Percentiles rank a stretch among this genome's conserved stretches.
These are phyloP conservation scores for Eonycteris spelaea DNA, from an alignment of 2,113 vertebrate genomes.

Conservation along the genomic window DNA sequence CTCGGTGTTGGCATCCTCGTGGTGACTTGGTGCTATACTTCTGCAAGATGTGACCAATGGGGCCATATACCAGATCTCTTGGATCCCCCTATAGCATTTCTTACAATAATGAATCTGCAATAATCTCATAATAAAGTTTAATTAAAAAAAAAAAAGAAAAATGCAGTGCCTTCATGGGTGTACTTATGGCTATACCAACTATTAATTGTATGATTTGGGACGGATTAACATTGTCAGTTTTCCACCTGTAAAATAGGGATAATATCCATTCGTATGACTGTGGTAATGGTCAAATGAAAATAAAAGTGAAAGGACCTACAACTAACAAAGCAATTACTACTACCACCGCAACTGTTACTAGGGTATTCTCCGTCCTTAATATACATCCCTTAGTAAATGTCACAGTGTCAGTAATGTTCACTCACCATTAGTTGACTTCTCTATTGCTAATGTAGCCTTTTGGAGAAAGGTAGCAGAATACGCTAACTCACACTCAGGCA, in stretches of 20 bases:
- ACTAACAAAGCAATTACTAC: background rate
- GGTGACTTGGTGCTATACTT: background rate
- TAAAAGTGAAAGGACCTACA: background rate
- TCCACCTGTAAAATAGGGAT: background rate
- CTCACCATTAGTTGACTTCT: background rate
- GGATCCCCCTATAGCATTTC: background rate
- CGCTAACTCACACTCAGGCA: background rate
- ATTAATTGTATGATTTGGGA: background rate
- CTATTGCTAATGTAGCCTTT: background rate
- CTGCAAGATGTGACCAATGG: background rate
- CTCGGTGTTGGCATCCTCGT: rapidly evolving
- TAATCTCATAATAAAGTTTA: background rate
- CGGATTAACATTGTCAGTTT: background rate
- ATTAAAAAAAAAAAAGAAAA: background rate
- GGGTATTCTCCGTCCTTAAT: background rate
- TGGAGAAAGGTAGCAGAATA: background rate
- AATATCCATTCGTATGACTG: background rate
- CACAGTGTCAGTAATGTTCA: background rate
- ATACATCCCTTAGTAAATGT: background rate
- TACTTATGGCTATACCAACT: background rate
- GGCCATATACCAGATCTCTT: background rate
- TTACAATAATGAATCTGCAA: background rate
- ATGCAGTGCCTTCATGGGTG: background rate
- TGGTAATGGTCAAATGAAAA: background rate
- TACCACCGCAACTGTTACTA: background rate